Base-by-base conservation (phyloP, 2,888 invertebrate species). In the Cataglyphis cursor region DNA sequence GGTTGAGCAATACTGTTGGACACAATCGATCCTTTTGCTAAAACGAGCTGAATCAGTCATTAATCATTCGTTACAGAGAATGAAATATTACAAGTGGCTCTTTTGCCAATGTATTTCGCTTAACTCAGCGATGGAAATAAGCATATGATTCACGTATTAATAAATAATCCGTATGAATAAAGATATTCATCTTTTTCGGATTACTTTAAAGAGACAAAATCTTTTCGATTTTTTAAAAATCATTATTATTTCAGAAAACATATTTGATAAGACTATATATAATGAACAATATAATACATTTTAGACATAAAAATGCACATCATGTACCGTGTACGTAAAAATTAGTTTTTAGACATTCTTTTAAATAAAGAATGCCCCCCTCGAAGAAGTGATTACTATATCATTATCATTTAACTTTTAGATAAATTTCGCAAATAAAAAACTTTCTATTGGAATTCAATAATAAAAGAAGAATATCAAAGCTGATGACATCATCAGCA, bases 1-100 rank as follows among this genome's bases (percentile, higher is more conserved):
- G 78, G 44, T 80, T 80, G 78, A 80, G 78, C 24, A 80, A 72
- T 72, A 80, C 78, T 78, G 59, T 59, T 41, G 72, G 72, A 80
- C 59, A 80, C 59, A 80, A 72, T 70, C 78, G 78, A 72, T 80
- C 59, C 59, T 72, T 80, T 80, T 80, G 78, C 54, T 72, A 80
- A 72, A 80, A 59, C 35, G 12, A 72, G 59, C 59, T 57, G 72
- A 80, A 78, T 78, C 78, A 44, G 70, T 78, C 59, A 80, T 80
- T 72, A 72, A 72, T 44, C 72, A 76, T 66, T 76, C 68, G 68
- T 66, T 68, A 66, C 38, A 66, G 24, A 12, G 38, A 76, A 48
- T 65, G 24, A 51, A 54, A 51, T 65, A 76, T 54, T 66, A 66
- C 51, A 54, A 66, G 54, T 76, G 38, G 18, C 18, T 21, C 28